Evolutionary conservation across 2,888 invertebrate species (phyloP).

Genomic region (Himalopsyche tibetana): DNA sequence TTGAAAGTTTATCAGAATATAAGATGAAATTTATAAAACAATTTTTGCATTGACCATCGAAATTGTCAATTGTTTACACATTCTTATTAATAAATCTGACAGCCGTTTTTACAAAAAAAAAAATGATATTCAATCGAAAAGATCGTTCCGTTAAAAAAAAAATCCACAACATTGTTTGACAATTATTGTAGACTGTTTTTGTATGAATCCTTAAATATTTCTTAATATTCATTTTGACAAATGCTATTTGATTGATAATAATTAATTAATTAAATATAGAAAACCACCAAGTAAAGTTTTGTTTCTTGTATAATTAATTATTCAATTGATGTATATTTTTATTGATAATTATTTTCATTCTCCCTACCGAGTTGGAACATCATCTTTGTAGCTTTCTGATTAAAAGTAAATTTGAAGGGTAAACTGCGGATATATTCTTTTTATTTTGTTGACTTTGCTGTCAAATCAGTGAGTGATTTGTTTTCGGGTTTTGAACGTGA

Average conservation of each 20-base stretch:
- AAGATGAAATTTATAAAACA: background rate
- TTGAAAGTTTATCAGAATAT: constrained; percentile 1
- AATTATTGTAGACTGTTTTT: constrained; percentile 6
- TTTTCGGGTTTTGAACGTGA: too few species aligned
- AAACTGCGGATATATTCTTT: too few species aligned
- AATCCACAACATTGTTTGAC: background rate
- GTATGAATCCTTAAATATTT: background rate
- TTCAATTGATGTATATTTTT: background rate
- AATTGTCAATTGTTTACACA: constrained; percentile 55
- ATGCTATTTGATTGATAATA: background rate
- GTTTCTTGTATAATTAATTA: background rate
- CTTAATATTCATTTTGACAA: background rate
- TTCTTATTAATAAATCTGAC: constrained; percentile 23
- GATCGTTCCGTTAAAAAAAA: background rate
- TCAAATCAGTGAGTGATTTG: too few species aligned
- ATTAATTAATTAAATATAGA: background rate
- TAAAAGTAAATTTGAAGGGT: too few species aligned
- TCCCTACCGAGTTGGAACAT: too few species aligned
- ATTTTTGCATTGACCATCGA: constrained; percentile 56
- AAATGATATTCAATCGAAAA: background rate
- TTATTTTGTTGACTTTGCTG: too few species aligned
- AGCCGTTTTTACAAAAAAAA: background rate
- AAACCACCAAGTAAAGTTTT: constrained; percentile 11
- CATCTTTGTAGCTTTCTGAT: too few species aligned
- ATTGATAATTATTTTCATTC: background rate